Evolutionary conservation across 1,140 invertebrate species (phyloP).

Genomic region (Neelides sp.): DNA sequence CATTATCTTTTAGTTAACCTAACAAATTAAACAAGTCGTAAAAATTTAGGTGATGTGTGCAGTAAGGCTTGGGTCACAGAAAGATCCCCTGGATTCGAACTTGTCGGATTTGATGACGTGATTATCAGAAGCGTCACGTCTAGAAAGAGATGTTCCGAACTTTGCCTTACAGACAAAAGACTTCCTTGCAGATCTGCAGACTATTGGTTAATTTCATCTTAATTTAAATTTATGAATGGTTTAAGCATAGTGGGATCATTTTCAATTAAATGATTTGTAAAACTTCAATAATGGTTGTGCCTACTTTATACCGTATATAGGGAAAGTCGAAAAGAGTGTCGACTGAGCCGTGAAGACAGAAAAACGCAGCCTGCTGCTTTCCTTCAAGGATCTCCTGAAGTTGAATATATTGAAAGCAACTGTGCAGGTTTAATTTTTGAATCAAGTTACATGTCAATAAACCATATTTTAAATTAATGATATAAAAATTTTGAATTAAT

Average conservation of each 20-base stretch:
- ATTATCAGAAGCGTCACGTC: conserved; percentile 33
- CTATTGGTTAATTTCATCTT: conserved; percentile 18
- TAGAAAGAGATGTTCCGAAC: conserved; percentile 36
- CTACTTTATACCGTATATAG: conserved; percentile 8
- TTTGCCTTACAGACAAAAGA: conserved; percentile 34
- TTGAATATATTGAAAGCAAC: conserved; percentile 42
- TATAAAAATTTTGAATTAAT: too few relatives aligned
- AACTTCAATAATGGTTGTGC: neutral
- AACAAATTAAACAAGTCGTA: too few relatives aligned
- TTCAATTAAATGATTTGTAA: neutral
- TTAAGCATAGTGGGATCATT: neutral
- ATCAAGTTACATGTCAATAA: neutral
- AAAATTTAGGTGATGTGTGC: conserved; percentile 30
- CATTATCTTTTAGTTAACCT: too few relatives aligned
- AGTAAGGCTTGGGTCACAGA: conserved; percentile 33
- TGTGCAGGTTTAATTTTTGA: conserved; percentile 31
- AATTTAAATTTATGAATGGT: neutral
- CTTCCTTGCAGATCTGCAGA: conserved; percentile 34
- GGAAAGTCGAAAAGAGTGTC: conserved; percentile 34
- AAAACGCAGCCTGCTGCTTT: conserved; percentile 36
- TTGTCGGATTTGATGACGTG: conserved; percentile 36
- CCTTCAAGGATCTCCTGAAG: conserved; percentile 33
- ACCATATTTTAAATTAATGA: too few relatives aligned
- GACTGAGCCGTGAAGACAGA: conserved; percentile 37
- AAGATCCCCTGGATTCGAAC: conserved; percentile 37